Conservation (phyloP, 2,113 vertebrate genomes). For the Oxyruncus cristatus region DNA sequence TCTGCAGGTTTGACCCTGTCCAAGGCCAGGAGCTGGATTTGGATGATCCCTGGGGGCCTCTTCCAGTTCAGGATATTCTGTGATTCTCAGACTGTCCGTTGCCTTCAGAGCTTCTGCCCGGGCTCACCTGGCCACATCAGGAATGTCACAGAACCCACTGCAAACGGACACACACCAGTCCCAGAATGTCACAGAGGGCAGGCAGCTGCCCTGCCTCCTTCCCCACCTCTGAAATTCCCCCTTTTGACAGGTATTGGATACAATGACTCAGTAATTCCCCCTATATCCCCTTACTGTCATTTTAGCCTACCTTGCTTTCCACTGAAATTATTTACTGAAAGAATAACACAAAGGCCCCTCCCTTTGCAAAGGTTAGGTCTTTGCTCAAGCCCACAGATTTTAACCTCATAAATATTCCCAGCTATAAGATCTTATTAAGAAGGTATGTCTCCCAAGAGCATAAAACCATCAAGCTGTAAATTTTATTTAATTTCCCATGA, state of each 20-base stretch:
- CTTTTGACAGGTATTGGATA: slow-evolving; percentile 21
- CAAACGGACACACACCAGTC: not conserved
- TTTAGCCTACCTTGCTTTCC: slow-evolving; percentile 50
- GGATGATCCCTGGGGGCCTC: not conserved
- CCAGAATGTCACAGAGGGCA: not conserved
- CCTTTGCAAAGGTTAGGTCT: slow-evolving; percentile 73
- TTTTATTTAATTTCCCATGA: slow-evolving; percentile 98
- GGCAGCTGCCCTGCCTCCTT: not conserved
- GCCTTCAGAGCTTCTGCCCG: not conserved
- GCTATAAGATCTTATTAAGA: slow-evolving; percentile 97
- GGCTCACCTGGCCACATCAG: not conserved
- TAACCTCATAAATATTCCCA: slow-evolving; percentile 92
- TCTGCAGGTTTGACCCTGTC: not conserved
- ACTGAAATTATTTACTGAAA: slow-evolving; percentile 58
- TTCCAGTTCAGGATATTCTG: not conserved
- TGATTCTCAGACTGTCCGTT: not conserved
- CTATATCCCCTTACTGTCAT: not conserved
- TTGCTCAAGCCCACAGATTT: slow-evolving; percentile 79
- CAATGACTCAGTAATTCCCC: not conserved
- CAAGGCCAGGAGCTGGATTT: not conserved
- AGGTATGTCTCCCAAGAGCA: slow-evolving; percentile 92
- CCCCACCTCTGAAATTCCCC: not conserved
- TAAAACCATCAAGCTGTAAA: slow-evolving; percentile 93
- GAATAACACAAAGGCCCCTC: slow-evolving; percentile 60
- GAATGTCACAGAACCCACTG: not conserved